phyloP scores from a whole-genome alignment of 2,113 vertebrate species.

The Lanius collurio region DNA sequence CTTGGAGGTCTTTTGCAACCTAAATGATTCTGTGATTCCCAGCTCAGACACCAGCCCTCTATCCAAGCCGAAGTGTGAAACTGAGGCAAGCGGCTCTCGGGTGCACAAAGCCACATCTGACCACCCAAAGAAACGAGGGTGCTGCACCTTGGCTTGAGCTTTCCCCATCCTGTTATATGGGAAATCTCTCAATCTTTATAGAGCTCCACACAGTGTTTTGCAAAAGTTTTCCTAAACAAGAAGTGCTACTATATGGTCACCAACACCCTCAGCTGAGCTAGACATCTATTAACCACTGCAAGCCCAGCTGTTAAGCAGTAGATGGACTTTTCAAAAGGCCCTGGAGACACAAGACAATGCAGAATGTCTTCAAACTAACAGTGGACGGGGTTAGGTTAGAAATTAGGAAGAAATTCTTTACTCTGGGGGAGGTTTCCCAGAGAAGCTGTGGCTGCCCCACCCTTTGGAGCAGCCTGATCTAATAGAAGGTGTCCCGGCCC shows the following conservation, averaged over 20 bases:
- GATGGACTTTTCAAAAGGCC: background rate
- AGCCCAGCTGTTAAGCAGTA: background rate
- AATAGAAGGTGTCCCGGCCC: background rate
- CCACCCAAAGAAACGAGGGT: rapidly evolving
- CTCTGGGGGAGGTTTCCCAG: background rate
- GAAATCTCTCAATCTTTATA: background rate
- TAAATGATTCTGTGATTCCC: background rate
- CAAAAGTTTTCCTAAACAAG: background rate
- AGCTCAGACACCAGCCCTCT: background rate
- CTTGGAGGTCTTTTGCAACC: background rate
- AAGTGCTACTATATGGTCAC: background rate
- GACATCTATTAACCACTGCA: background rate
- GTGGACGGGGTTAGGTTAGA: background rate
- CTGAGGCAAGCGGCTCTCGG: background rate
- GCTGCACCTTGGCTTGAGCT: background rate
- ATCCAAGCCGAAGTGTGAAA: background rate
- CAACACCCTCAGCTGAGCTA: background rate
- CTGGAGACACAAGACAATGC: background rate
- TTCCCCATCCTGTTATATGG: background rate
- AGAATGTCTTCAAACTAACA: background rate
- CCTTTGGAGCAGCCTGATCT: background rate
- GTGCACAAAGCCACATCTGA: background rate
- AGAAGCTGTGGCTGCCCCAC: background rate
- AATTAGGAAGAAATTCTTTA: background rate
- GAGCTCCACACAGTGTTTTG: background rate